Evolutionary conservation across 2,113 vertebrate genomes (phyloP).

Genomic region (Sinocyclocheilus rhinocerous): DNA sequence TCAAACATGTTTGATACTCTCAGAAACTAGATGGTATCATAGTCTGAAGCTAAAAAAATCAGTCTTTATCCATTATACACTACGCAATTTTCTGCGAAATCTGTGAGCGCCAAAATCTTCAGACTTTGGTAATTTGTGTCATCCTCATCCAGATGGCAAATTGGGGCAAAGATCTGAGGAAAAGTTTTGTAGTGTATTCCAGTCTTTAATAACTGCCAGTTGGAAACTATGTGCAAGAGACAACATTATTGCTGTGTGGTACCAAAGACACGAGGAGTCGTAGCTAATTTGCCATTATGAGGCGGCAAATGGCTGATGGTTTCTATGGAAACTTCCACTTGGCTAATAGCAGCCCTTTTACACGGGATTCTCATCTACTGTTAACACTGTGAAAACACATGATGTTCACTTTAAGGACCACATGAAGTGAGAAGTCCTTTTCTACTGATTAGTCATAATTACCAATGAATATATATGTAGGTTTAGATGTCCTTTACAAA

Average conservation of each 20-base stretch:
- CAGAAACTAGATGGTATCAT: no score
- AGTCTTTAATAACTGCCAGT: not conserved
- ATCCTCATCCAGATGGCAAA: not conserved
- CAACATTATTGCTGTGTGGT: not conserved
- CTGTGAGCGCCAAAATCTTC: not conserved
- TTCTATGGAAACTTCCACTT: constrained; percentile 46
- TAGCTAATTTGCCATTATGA: constrained; percentile 19
- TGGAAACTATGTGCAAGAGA: not conserved
- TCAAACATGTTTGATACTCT: no score
- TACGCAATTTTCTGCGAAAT: no score
- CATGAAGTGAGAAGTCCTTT: not conserved
- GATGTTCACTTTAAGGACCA: constrained; percentile 5
- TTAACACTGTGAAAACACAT: constrained; percentile 52
- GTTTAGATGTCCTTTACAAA: not conserved
- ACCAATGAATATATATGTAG: not conserved
- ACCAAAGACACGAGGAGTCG: not conserved
- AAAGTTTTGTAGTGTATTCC: not conserved
- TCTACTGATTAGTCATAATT: constrained; percentile 18
- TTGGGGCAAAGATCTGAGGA: not conserved
- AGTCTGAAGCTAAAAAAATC: no score
- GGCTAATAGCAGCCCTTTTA: constrained; percentile 36
- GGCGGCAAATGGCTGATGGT: constrained; percentile 20
- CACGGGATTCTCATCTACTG: constrained; percentile 41
- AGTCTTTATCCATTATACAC: no score
- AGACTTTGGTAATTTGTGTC: not conserved